Base-by-base conservation (phyloP, 1,140 invertebrate genomes). In the Aphelinus certus region DNA sequence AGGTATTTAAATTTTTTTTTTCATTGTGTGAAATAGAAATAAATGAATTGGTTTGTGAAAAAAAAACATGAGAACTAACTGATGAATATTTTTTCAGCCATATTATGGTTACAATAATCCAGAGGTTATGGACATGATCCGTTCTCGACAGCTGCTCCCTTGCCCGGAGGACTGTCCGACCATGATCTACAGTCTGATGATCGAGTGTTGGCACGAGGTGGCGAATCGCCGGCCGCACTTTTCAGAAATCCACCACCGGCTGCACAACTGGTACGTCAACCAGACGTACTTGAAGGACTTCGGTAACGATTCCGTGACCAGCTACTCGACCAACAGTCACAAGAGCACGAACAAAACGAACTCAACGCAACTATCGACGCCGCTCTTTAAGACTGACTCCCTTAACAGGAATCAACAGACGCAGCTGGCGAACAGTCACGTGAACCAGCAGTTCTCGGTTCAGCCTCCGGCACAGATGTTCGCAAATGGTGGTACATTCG, bases 101-200 rank as follows among this genome's bases (percentile, higher is more conserved):
- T 97, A 97, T 82, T 97, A 94, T 83, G 97, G 97, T 7, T 97
- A 96, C 84, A 96, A 93, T 79, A 99, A 99, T 85, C 96, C 97
- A 85, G 97, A 99, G 88, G 97, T 99, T 0, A 98, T 99, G 80
- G 94, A 98, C 79, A 96, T 99, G 94, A 96, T 99, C 55, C 91
- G 97, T 2, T 94, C 95, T 1, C 92, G 97, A 10, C 97, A 99
- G 85, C 88, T 99, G n/a, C 88, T 99, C 49, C 94, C 96, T 0
- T 95, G 95, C 83, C 97, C 98, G 0, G 93, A 96, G 73, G 93
- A 95, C 60, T 99, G 97, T 85, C 97, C 97, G 0, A 91, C 94
- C 3, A 91, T 94, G 74, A 94, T 98, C 79, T 98, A 98, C 84
- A 92, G 93, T 1, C 88, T 99, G 55, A 99, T 99, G 97, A 93